These are phyloP conservation scores for Strix uralensis DNA, from an alignment of 2,113 vertebrate genomes.

Conservation along the genomic window DNA sequence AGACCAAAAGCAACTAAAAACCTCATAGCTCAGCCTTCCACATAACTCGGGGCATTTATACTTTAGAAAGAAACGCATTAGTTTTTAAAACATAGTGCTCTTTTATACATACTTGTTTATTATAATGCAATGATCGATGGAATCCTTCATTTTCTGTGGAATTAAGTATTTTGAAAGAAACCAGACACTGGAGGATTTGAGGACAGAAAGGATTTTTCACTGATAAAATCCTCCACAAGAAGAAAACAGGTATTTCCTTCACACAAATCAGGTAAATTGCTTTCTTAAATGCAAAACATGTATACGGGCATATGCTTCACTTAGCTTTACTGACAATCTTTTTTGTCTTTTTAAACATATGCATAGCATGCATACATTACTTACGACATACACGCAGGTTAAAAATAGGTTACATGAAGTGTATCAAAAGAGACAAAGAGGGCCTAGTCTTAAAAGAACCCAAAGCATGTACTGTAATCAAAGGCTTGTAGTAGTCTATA, in stretches of 20 bases:
- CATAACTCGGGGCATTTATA: not conserved
- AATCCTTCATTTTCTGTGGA: not conserved
- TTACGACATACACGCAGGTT: not conserved
- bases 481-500: not conserved
- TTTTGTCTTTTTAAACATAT: not conserved
- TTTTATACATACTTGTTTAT: not conserved
- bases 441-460: not conserved
- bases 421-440: not conserved
- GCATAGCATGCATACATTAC: not conserved
- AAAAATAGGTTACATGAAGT: not conserved
- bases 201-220: not conserved
- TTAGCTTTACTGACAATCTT: not conserved
- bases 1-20: not conserved
- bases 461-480: not conserved
- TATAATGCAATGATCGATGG: not conserved
- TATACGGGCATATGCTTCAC: not conserved
- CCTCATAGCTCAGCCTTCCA: not conserved
- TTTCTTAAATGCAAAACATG: not conserved
- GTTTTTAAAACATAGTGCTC: not conserved
- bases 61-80: not conserved
- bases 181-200: not conserved
- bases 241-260: not conserved
- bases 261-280: not conserved
- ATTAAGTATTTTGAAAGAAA: not conserved
- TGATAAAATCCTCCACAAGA: not conserved